Base-by-base conservation (phyloP, 2,888 invertebrate genomes). In the Spodoptera littoralis region DNA sequence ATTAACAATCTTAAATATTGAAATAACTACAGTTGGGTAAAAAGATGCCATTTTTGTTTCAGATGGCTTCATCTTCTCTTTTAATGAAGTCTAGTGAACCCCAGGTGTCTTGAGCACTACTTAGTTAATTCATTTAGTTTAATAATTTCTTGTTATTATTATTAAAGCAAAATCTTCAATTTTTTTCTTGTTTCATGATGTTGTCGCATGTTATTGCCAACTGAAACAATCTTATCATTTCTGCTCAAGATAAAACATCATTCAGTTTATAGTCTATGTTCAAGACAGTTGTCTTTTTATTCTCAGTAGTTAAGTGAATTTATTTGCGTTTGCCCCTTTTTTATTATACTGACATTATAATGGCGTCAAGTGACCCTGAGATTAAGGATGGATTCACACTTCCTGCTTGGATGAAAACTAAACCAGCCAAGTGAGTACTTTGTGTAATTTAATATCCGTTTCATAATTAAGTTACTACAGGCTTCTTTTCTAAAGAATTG, bases 391-490 rank as follows among this genome's bases (percentile, higher is more conserved):
- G 96, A 79, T 95, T 96, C 73, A 95, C 96, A 52, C 89, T 97
- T 69, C 97, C 97, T 2, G 95, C 96, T 82, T 97, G 97, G 97
- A 97, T 97, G 96, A 97, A 96, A 89, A 95, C 93, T 58, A 96
- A 95, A 90, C 95, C 96, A 75, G 92, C 88, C 60, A 96, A 95
- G 94, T 94, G 73, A 90, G 91, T 86, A 36, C 36, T 36, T 9
- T 9, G 1, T 36, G 36, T 36, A 9, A 36, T 36, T 36, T 36
- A 36, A 36, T 36, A 36, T 36, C 36, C 6, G 2, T 36, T 36
- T 36, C 9, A 36, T 36, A 9, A 8, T 36, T 9, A 8, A 8
- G 8, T 36, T 9, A 36, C 8, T 36, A 8, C 36, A 36, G 8
- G 8, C 6, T 36, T 36, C 8, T 36, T 36, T 36, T 36, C 36